Percentiles rank a stretch among this genome's conserved stretches.
phyloP scores from a whole-genome alignment of 1,140 invertebrate genomes.

The Drosophila watanabei region DNA sequence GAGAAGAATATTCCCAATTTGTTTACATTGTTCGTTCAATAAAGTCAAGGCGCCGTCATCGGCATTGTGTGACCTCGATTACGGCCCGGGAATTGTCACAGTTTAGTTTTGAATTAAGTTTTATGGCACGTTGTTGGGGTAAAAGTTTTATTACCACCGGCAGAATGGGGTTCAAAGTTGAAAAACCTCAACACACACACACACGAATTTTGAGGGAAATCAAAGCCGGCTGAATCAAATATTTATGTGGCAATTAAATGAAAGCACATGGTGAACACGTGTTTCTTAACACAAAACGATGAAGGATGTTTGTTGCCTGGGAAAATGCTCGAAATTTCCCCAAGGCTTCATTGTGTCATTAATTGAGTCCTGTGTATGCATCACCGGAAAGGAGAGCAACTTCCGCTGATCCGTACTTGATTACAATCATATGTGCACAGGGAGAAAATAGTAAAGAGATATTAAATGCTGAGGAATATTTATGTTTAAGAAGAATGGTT shows the following conservation, averaged over 20 bases:
- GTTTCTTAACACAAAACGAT: conserved; percentile 11
- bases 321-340: conserved; percentile 40
- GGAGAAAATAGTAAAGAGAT: background rate
- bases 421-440: conserved; percentile 9
- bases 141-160: conserved; percentile 37
- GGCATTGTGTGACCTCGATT: conserved; percentile 35
- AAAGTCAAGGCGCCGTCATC: conserved; percentile 53
- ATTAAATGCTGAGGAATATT: background rate
- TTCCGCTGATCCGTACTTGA: conserved; percentile 33
- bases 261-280: conserved; percentile 11
- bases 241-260: conserved; percentile 69
- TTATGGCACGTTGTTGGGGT: conserved; percentile 11
- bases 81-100: conserved; percentile 42
- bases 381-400: conserved; percentile 23
- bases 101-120: conserved; percentile 47
- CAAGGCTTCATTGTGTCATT: conserved; percentile 38
- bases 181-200: conserved; percentile 14
- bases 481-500: background rate
- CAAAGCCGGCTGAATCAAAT: conserved; percentile 51
- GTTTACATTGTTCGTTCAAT: conserved; percentile 62
- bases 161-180: conserved; percentile 52
- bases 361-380: conserved; percentile 20
- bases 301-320: conserved; percentile 10
- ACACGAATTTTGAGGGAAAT: conserved; percentile 23
- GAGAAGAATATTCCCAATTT: conserved; percentile 42